Evolutionary conservation across 2,113 vertebrate genomes (phyloP).

Genomic region (Cyphomyrus discorhynchus): DNA sequence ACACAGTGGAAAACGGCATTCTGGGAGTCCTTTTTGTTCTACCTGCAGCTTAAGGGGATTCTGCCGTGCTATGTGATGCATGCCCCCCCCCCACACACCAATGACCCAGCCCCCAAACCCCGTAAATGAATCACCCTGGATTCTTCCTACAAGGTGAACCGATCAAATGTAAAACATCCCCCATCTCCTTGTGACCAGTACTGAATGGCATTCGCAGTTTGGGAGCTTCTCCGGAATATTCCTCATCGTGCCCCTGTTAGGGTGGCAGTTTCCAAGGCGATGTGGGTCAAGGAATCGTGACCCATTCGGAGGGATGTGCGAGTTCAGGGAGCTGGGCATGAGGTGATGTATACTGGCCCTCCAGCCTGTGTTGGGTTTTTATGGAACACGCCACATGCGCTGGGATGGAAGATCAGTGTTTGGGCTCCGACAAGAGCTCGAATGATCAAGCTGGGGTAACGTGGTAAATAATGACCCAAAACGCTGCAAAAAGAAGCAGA

Average conservation of each 20-base stretch:
- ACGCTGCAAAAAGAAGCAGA: background rate
- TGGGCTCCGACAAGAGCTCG: background rate
- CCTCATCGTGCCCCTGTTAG: slow-evolving; percentile 12
- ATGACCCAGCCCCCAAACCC: background rate
- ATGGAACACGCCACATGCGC: background rate
- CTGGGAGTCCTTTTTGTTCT: background rate
- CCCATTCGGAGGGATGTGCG: background rate
- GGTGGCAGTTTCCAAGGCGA: slow-evolving; percentile 5
- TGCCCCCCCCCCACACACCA: background rate
- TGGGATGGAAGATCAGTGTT: slow-evolving; percentile 6
- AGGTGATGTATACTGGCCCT: background rate
- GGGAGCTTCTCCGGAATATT: slow-evolving; percentile 11
- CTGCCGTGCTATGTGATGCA: background rate
- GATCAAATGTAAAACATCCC: background rate
- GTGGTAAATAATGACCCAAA: background rate
- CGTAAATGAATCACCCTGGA: background rate
- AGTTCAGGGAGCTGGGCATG: background rate
- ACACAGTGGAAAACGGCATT: background rate
- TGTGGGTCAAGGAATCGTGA: background rate
- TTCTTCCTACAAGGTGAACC: background rate
- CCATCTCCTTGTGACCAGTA: slow-evolving; percentile 6
- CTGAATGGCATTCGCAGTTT: slow-evolving; percentile 3
- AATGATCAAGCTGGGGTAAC: slow-evolving; percentile 9
- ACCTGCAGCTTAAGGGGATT: background rate
- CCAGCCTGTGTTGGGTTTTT: background rate